Evolutionary conservation across 2,888 invertebrate species (phyloP), one percentile per base, ranked within the genome.

Genomic region (Andrena hattorfiana): DNA sequence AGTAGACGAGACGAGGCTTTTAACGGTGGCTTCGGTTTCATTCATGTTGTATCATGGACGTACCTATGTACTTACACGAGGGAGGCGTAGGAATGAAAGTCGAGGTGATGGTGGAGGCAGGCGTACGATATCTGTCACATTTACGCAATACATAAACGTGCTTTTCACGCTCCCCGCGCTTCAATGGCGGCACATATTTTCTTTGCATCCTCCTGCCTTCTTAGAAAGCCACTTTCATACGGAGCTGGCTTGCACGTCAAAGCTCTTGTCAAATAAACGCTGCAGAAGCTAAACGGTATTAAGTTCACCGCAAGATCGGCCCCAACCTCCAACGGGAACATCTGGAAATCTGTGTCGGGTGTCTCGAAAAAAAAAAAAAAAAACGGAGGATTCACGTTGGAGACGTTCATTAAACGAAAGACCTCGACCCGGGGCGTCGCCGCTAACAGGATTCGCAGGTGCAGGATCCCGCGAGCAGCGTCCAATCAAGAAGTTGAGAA

Each of bases 11-110:
- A 73, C 76, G 64, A 70, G 35, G 90, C 91, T 91, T 91, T 91
- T 89, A 91, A 87, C 88, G 77, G 71, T 68, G 87, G 85, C 85
- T 91, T 89, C 85, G 85, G 85, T 89, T 89, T 89, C 87, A 84
- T 84, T 88, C 75, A 68, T 56, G 80, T 7, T 49, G 26, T 20
- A 23, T 20, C 68, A 59, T 51, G 54, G 10, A 20, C 13, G 26
- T 77, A 63, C 49, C 51, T 48, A 59, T 59, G 16, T 76, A 64
- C 35, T 49, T 48, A 59, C 62, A 20, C 13, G 28, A 0, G 6
- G 20, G 35, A 54, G 60, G 30, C 67, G 51, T 42, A 51, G 63
- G 80, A 83, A 84, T 68, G 76, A 71, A 74, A 64, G 69, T 70
- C 59, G 60, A 60, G 67, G 69, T 54, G 49, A 30, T 66, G 13